Evolutionary conservation across 2,888 invertebrate species (phyloP), one percentile per base, ranked within the genome.

Genomic region (Lypha dubia): DNA sequence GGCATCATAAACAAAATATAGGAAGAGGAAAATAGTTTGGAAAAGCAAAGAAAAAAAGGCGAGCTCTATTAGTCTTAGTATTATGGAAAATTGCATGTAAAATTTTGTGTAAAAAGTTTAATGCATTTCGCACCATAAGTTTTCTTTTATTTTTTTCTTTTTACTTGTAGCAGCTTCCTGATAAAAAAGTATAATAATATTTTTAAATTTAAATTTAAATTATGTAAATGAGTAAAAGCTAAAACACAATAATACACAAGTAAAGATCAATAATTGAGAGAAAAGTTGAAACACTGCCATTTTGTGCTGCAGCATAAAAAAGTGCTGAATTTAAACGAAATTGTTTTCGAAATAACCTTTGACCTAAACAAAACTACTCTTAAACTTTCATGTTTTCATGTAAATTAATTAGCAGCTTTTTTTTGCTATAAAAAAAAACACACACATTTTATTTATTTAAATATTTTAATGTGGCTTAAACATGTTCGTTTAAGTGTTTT

Each of bases 1-100:
- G 46, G 58, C 46, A 44, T 44, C 22, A 22, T 24, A 71, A 60
- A 24, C 13, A 60, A 20, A n/a, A 65, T 56, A 65, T 56, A 62
- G 63, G 65, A 67, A 76, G 58, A 77, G 22, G 68, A 67, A 77
- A 58, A 60, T 24, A 41, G 9, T 41, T 51, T 7, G 62, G 38
- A 38, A 74, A 38, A 38, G n/a, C n/a, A n/a, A 28, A 28, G 5
- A 28, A 1, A 32, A 44, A 49, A 67, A 49, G 38, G 60, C 5
- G 49, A 22, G 24, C 13, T 46, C 32, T 32, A 60, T 35, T 24
- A 38, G 56, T 67, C 58, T 56, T 58, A 67, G 5, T 4, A n/a
- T n/a, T n/a, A n/a, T 67, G 49, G 15, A 41, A 53, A 70, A 11
- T 2, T 35, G 17, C 11, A 15, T 24, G 35, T 73, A 73, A 46